Evolutionary conservation across 1,140 invertebrate genomes (phyloP), one percentile per base, ranked within the genome.

Genomic region (Drosophila subobscura): DNA sequence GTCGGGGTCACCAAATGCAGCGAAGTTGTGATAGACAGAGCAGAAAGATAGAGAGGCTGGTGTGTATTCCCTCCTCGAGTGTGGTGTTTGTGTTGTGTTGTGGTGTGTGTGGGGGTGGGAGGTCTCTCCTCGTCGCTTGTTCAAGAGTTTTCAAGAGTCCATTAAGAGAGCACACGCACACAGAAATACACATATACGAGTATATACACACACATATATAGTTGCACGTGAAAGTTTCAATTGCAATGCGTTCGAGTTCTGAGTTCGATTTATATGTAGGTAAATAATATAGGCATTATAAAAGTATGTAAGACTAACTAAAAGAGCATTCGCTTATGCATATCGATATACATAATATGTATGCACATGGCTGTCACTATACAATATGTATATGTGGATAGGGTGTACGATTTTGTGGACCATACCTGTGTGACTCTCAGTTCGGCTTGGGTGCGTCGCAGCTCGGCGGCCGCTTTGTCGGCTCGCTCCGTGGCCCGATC

Each of bases 401-500:
- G 45, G 10, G 6, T 22, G 47, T 45, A 45, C 50, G 40, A 50
- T 53, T 45, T 10, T 23, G 16, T 58, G 70, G 47, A 53, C 50
- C 72, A 45, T 91, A 92, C 94, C 92, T 95, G 94, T 58, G 96
- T 97, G 57, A 96, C 97, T 92, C 96, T 94, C 72, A 96, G 93
- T 86, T 98, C 97, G 6, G 96, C 95, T 90, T 96, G 95, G 27
- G 96, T 96, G 79, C 97, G 93, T 81, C 97, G 94, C 58, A 98
- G 92, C 73, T 98, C 97, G 37, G 95, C 93, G 6, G 96, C 93
- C 0, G 95, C 93, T 73, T 97, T 97, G 79, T 98, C 97, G 40
- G 96, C 95, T 53, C 96, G 94, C 91, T 98, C 97, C 92, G 97
- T 96, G 58, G 97, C 93, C 49, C 96, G 93, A 73, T 97, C 96